Evolutionary conservation across 2,797 vertebrate species (phyloP), one percentile per base, ranked within the genome.

Genomic region (Clarias fuscus): DNA sequence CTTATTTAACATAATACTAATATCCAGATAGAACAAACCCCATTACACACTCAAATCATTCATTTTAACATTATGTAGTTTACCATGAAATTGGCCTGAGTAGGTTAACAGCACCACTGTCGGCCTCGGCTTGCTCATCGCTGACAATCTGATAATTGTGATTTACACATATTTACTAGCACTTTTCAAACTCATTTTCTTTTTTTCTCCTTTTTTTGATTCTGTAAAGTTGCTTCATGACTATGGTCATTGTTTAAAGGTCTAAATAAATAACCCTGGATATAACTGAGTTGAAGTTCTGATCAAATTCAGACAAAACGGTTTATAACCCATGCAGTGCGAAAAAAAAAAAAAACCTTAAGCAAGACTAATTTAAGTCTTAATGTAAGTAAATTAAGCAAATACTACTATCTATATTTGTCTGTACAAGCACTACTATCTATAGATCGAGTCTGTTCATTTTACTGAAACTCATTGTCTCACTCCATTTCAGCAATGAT

Each of bases 401-500:
- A 20, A 40, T 71, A 24, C 11, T 43, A 13, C 18, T 14, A 37
- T 72, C 11, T 72, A 48, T 6, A 72, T 53, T 53, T 53, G 48
- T 53, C 48, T 53, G 3, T 53, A 53, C 48, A 53, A 53, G 48
- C 13, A 40, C 40, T 1, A 43, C 13, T 72, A 48, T 24, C 33
- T 18, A 22, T 75, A 24, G 14, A 14, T 7, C 0, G 7, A 53
- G 14, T 75, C 5, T 17, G 24, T 75, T 27, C 43, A 27, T 53
- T 48, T 81, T 48, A 56, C 27, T 33, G 17, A 53, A 76, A 33
- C 59, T 20, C 17, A 48, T n/a, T 82, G 59, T 59, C 30, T 43
- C 14, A 13, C 40, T 53, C 17, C 20, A 15, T 84, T 72, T 83
- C 89, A 96, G 96, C 91, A 93, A 93, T 73, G 96, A 95, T 89